A percentile compares a stretch with the other conserved stretches of the same genome.
Conservation (phyloP, 2,797 vertebrate genomes). For the Harpagifer antarcticus region DNA sequence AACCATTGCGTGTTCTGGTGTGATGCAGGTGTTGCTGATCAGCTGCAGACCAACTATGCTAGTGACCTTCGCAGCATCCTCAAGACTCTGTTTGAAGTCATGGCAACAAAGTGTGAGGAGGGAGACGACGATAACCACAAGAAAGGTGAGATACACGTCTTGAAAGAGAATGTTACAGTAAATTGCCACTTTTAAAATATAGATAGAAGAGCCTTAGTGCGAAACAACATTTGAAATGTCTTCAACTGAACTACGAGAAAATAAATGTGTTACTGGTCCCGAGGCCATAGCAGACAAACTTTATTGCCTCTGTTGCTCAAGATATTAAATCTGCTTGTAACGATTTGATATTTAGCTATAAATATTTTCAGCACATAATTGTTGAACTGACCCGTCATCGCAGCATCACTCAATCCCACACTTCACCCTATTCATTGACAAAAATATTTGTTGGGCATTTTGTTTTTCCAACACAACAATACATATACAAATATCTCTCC, state of each 20-base stretch:
- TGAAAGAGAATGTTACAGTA: not conserved
- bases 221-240: not conserved
- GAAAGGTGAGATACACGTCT: slow-evolving; percentile 84
- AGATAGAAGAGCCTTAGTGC: not conserved
- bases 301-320: not conserved
- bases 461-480: too few species aligned
- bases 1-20: slow-evolving; percentile 15
- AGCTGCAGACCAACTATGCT: slow-evolving; percentile 98
- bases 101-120: slow-evolving; percentile 95
- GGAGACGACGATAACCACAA: slow-evolving; percentile 90
- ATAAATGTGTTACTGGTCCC: not conserved
- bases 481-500: too few species aligned
- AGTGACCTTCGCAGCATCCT: slow-evolving; percentile 97
- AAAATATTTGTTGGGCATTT: too few species aligned
- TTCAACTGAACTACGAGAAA: slow-evolving; percentile 1
- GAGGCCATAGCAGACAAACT: not conserved
- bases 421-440: too few species aligned
- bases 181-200: not conserved
- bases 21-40: slow-evolving; percentile 93
- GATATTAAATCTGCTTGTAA: not conserved
- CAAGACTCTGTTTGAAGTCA: slow-evolving; percentile 97
- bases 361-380: not conserved
- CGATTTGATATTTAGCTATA: slow-evolving; percentile 1
- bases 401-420: slow-evolving; percentile 7
- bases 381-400: slow-evolving; percentile 4